A percentile compares a stretch with the other conserved stretches of the same genome.
Evolutionary conservation across 2,888 invertebrate species (phyloP).

Genomic region (Cantharis rustica): DNA sequence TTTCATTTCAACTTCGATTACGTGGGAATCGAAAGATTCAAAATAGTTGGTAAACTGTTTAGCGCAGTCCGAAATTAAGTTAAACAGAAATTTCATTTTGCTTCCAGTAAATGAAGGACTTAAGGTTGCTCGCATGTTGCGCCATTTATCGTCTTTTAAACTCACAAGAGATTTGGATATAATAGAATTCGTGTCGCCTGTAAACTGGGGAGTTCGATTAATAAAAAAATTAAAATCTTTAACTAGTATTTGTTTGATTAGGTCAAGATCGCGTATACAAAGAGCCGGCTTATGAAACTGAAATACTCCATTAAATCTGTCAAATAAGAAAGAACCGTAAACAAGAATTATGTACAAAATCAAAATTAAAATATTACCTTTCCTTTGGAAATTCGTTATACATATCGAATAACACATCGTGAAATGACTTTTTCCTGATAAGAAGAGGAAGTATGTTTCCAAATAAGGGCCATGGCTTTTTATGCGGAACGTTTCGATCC

Average conservation of each 20-base stretch:
- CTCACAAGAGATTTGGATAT: constrained; percentile 18
- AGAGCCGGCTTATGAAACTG: constrained; percentile 20
- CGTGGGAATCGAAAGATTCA: constrained; percentile 29
- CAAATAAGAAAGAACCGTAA: not conserved
- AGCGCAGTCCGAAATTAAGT: constrained; percentile 23
- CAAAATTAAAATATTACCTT: not conserved
- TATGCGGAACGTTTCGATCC: not conserved
- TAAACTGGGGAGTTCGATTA: constrained; percentile 35
- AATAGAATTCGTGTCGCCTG: constrained; percentile 21
- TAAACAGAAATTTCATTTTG: constrained; percentile 25
- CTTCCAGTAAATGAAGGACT: constrained; percentile 26
- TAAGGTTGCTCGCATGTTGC: constrained; percentile 21
- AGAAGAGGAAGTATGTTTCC: constrained; percentile 31
- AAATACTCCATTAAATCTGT: constrained; percentile 1
- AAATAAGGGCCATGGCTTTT: constrained; percentile 32
- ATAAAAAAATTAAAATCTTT: constrained; percentile 38
- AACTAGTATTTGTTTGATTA: constrained; percentile 34
- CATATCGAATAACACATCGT: not conserved
- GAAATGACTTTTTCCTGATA: not conserved
- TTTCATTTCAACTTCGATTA: constrained; percentile 44
- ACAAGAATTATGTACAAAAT: not conserved
- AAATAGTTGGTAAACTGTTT: constrained; percentile 39
- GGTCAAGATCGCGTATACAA: constrained; percentile 31
- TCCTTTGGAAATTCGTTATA: constrained; percentile 7
- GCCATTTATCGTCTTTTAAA: constrained; percentile 17